Conservation (phyloP, 2,113 vertebrate genomes). For the Apteryx owenii region DNA sequence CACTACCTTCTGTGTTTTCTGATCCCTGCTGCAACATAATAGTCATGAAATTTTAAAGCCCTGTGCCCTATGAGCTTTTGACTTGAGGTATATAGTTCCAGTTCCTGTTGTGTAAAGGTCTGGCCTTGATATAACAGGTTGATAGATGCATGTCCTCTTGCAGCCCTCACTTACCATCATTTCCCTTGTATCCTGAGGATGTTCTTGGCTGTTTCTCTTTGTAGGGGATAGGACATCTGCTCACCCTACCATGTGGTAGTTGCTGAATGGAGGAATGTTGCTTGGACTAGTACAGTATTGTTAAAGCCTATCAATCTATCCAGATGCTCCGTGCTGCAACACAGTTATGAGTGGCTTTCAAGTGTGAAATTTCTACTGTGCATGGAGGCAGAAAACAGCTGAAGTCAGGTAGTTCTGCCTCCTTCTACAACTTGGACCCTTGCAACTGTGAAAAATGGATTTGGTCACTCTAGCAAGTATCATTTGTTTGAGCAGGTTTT, state of each 20-base stretch:
- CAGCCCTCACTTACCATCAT: accelerated
- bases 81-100: not conserved
- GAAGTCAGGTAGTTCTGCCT: not conserved
- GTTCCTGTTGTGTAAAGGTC: not conserved
- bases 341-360: not conserved
- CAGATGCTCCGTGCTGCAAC: not conserved
- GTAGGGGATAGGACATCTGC: not conserved
- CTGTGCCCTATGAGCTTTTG: not conserved
- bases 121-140: not conserved
- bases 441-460: not conserved
- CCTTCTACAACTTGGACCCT: not conserved
- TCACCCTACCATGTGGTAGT: not conserved
- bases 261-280: not conserved
- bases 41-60: not conserved
- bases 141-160: not conserved
- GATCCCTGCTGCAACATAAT: not conserved
- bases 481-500: not conserved
- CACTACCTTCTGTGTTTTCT: not conserved
- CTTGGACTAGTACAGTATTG: not conserved
- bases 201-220: not conserved
- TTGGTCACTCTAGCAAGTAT: not conserved
- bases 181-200: not conserved
- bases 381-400: not conserved
- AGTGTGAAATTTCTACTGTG: not conserved
- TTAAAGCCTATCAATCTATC: not conserved